Percentiles rank a stretch among this genome's conserved stretches.
Conservation (phyloP, 2,888 invertebrate genomes). For the Arctia plantaginis region DNA sequence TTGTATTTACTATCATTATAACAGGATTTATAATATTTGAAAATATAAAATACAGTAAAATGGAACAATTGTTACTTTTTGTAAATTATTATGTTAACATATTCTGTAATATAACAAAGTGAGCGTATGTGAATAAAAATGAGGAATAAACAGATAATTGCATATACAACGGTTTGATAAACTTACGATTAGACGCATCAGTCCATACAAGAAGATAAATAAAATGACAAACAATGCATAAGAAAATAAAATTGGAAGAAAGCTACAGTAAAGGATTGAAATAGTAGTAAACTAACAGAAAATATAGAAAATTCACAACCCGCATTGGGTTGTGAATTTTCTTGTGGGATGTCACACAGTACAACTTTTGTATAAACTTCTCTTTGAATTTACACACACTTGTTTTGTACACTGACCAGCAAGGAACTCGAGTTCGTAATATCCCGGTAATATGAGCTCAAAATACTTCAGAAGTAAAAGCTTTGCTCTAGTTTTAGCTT, state of each 20-base stretch:
- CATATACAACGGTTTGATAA: no score
- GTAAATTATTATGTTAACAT: no score
- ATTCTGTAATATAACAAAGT: no score
- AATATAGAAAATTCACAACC: slow-evolving; percentile 63
- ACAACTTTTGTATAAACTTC: slow-evolving; percentile 40
- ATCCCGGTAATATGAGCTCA: slow-evolving; percentile 1
- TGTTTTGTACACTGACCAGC: slow-evolving; percentile 14
- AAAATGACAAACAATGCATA: neutral
- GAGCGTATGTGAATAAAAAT: no score
- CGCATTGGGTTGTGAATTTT: no score
- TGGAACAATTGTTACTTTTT: no score
- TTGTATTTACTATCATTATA: no score
- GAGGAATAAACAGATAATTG: no score
- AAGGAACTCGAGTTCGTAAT: slow-evolving; percentile 1
- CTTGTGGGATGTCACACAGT: slow-evolving; percentile 42
- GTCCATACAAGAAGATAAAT: no score
- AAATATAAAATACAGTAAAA: no score
- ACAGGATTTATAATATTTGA: no score
- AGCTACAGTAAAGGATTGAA: slow-evolving; percentile 34
- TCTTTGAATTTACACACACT: slow-evolving; percentile 19
- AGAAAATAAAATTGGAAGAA: slow-evolving; percentile 10
- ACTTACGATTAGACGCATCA: no score
- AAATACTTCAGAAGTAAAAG: neutral
- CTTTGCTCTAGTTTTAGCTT: neutral
- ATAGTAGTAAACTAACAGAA: slow-evolving; percentile 50